Base-by-base conservation (phyloP, 1,140 invertebrate species). In the Formica exsecta region DNA sequence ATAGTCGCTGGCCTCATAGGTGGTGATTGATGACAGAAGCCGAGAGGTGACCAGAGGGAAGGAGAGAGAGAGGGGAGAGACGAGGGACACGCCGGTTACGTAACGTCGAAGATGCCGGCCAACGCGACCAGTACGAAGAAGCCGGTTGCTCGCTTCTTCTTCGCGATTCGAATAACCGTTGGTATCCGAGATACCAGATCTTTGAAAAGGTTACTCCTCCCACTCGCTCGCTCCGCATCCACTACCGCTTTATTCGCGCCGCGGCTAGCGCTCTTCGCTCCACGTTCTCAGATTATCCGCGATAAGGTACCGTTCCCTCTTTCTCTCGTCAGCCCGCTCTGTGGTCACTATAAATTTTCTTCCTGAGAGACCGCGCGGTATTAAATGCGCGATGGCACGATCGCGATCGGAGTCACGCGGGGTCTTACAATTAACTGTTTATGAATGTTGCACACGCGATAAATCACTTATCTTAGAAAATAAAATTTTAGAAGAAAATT, bases 51-150 rank as follows among this genome's bases (percentile, higher is more conserved):
- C 0, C 7, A 22, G 65, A 54, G 71, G 32, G 32, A 44, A 62
- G 22, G 13, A 7, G 25, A 11, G 9, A 7, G 68, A 22, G 22
- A 29, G 22, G 11, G 7, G 13, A 25, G 51, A 41, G 41, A 65
- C 59, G 71, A 65, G 64, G 64, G 38, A 70, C 38, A 48, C 64
- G 22, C 48, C 77, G 66, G 68, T 91, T 91, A 91, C 79, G 77
- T 88, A 90, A 90, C 83, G 54, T 48, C 25, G 19, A 91, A 84
- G 88, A 88, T 59, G 66, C 77, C 74, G 9, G 86, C 86, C 66
- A 81, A 64, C 77, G 70, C 73, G 76, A 61, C 22, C 25, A 36
- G 48, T 38, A 75, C 51, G 74, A 76, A 71, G 54, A 51, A 86
- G 80, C 54, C 79, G 77, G 48, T 41, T 48, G 32, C 22, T 57